phyloP scores from a whole-genome alignment of 2,113 vertebrate species.

The Potamarius usumacintae region DNA sequence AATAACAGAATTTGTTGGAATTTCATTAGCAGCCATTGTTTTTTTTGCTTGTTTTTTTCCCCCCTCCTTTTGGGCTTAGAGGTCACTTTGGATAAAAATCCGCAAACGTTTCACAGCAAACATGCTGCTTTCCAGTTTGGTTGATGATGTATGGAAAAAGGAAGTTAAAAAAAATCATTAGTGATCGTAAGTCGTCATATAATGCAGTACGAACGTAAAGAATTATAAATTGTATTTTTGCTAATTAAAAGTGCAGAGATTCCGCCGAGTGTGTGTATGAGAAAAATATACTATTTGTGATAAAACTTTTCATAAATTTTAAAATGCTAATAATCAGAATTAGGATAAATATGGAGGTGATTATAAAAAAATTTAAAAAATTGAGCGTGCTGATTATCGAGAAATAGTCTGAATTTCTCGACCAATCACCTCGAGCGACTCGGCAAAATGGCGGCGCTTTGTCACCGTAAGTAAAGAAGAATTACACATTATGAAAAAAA shows the following conservation, averaged over 20 bases:
- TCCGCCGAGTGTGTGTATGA: no score
- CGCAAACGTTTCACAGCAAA: background rate
- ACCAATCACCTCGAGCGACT: no score
- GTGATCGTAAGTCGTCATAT: background rate
- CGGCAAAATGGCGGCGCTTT: no score
- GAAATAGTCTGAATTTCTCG: no score
- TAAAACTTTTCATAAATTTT: no score
- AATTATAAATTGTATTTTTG: no score
- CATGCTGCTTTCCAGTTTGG: background rate
- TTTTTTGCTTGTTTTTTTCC: background rate
- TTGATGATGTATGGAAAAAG: background rate
- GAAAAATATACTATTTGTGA: background rate
- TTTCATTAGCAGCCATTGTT: background rate
- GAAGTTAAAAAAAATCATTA: background rate
- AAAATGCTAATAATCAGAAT: no score
- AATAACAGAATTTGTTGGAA: background rate
- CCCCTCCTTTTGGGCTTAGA: background rate
- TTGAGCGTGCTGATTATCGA: no score
- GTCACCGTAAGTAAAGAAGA: no score
- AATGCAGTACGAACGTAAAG: background rate
- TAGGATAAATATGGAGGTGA: no score
- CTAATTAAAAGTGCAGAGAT: background rate
- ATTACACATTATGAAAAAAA: no score
- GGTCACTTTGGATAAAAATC: background rate
- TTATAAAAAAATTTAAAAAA: no score